Base-by-base conservation (phyloP, 2,113 vertebrate species). In the Bagarius yarrelli region DNA sequence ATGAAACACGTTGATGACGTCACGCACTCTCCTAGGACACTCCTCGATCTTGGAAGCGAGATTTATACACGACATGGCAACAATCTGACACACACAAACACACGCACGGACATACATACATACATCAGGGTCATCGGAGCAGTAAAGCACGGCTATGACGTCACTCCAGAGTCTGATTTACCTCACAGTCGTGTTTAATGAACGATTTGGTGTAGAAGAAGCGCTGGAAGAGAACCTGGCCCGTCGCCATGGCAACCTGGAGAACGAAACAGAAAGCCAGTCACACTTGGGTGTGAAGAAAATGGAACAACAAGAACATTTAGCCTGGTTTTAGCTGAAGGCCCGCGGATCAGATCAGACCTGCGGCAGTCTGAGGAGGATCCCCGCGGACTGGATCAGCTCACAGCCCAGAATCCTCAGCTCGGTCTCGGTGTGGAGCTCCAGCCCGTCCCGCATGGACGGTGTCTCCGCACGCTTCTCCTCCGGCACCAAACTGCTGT, bases 191-290 rank as follows among this genome's bases (percentile, higher is more conserved):
- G 69, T 71, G 40, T 52, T 71, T 71, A 25, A 71, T 52, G 69
- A 71, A 71, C 18, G 47, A 71, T 52, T 52, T 71, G 69, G 69
- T 52, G 69, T 71, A 71, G 52, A 71, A 71, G 47, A 71, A 71
- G 1, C 69, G 8, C 69, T 71, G 69, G 2, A 52, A 53, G 47
- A 71, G 69, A 9, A 71, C 69, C 69, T 71, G 69, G 19, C 69
- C 69, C 2, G 69, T 71, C 25, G 69, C 69, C 69, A 71, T 71
- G 25, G 47, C 69, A 71, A 71, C 69, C 69, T 71, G 69, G n/a
- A 21, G 19, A 30, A 52, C 4, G 3, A 52, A 71, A 0, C 1
- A 18, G 2, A 70, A 27, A 50, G 13, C 23, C 30, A 16, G 60
- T 60, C n/a, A 30, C 1, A 61, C 6, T 23, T 16, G 16, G 19